A percentile compares a stretch with the other conserved stretches of the same genome.
Conservation (phyloP, 2,113 vertebrate genomes). For the Lampris megalopsis region DNA sequence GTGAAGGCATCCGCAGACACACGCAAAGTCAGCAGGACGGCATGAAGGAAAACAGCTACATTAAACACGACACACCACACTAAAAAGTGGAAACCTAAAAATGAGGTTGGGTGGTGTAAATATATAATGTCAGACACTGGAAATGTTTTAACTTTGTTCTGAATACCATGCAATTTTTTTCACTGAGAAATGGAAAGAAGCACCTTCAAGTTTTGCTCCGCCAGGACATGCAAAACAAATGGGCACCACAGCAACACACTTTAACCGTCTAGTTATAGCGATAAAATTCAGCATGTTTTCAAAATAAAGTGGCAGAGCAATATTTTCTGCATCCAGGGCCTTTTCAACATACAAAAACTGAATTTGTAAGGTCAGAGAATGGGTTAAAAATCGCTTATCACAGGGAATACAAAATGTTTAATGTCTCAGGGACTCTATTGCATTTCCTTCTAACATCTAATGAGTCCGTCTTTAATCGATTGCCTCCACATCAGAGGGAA, state of each 20-base stretch:
- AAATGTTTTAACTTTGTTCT: constrained; percentile 28
- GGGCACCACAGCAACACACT: not conserved
- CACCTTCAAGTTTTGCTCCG: constrained; percentile 9
- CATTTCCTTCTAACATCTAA: constrained; percentile 24
- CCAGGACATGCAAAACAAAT: constrained; percentile 39
- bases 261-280: constrained; percentile 20
- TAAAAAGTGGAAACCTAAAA: constrained; percentile 6
- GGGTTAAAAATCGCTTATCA: not conserved
- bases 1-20: not conserved
- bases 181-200: not conserved
- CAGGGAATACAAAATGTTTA: constrained; percentile 24
- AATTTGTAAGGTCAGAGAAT: not conserved
- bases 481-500: constrained; percentile 40
- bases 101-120: constrained; percentile 26
- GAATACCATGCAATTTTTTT: constrained; percentile 24
- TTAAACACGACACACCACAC: constrained; percentile 29
- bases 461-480: constrained; percentile 28
- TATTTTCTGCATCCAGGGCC: constrained; percentile 18
- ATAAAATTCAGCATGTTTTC: constrained; percentile 2
- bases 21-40: not conserved
- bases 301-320: constrained; percentile 6
- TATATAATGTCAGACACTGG: constrained; percentile 29
- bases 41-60: constrained; percentile 27
- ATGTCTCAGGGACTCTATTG: constrained; percentile 34
- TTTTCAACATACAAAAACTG: constrained; percentile 29